Conservation (phyloP, 2,888 invertebrate genomes). For the Heteropelma amictum region DNA sequence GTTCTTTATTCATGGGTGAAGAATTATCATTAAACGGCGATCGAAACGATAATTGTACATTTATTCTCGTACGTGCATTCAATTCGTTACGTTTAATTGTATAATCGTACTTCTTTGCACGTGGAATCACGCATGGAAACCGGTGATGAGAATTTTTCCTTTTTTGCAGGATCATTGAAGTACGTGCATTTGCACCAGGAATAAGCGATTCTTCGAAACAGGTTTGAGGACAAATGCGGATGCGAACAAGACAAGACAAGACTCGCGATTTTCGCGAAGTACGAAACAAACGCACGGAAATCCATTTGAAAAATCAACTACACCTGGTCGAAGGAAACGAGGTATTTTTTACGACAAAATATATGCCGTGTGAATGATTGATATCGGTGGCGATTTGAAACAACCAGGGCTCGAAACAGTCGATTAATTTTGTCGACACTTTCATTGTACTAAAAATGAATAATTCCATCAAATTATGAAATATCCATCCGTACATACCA, state of each 20-base stretch:
- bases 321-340: too few relatives aligned
- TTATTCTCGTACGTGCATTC: background rate
- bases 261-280: too few relatives aligned
- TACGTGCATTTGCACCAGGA: conserved; percentile 33
- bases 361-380: too few relatives aligned
- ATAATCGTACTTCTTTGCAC: too few relatives aligned
- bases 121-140: conserved; percentile 1
- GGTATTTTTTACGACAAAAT: too few relatives aligned
- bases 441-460: background rate
- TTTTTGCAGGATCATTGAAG: conserved; percentile 16
- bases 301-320: too few relatives aligned
- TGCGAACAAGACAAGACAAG: background rate
- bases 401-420: too few relatives aligned
- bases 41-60: background rate
- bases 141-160: background rate
- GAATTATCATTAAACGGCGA: background rate
- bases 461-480: background rate
- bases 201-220: conserved; percentile 5
- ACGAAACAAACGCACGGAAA: too few relatives aligned
- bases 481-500: conserved; percentile 62
- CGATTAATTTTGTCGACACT: background rate
- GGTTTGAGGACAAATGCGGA: conserved; percentile 21
- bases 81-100: too few relatives aligned
- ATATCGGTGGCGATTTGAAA: too few relatives aligned
- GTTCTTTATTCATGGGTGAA: background rate